phyloP scores from a whole-genome alignment of 1,140 invertebrate species.

The Diachasmimorpha longicaudata region DNA sequence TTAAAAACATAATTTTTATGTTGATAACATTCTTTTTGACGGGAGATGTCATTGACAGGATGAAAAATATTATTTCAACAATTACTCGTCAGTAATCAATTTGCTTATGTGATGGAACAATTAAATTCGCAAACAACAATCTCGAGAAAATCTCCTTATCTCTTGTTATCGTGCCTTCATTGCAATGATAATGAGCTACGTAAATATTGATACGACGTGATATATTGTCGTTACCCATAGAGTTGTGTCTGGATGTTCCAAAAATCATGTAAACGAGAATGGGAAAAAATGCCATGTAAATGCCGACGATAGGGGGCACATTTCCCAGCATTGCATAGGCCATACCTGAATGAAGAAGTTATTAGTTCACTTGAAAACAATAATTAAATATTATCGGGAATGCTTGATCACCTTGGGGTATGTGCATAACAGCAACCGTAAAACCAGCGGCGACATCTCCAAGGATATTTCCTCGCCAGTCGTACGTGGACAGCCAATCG shows the following conservation, averaged over 20 bases:
- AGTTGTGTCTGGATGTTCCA: constrained; percentile 90
- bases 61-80: no score
- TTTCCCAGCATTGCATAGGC: constrained; percentile 89
- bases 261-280: constrained; percentile 88
- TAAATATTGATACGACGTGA: background rate
- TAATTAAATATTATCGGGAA: constrained; percentile 10
- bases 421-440: constrained; percentile 80
- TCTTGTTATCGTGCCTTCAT: no score
- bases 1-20: no score
- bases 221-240: constrained; percentile 73
- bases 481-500: constrained; percentile 65
- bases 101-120: no score
- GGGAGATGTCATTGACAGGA: no score
- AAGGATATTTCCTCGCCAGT: constrained; percentile 62
- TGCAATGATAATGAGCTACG: no score
- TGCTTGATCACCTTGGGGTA: constrained; percentile 73
- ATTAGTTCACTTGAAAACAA: constrained; percentile 8
- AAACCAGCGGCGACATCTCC: constrained; percentile 68
- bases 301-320: constrained; percentile 85
- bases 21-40: no score
- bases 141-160: no score
- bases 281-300: constrained; percentile 96
- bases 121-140: no score
- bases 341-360: constrained; percentile 72
- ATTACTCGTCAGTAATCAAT: no score